Evolutionary conservation across 1,140 invertebrate species (phyloP), one percentile per base, ranked within the genome.

Genomic region (Micrasema minimum): DNA sequence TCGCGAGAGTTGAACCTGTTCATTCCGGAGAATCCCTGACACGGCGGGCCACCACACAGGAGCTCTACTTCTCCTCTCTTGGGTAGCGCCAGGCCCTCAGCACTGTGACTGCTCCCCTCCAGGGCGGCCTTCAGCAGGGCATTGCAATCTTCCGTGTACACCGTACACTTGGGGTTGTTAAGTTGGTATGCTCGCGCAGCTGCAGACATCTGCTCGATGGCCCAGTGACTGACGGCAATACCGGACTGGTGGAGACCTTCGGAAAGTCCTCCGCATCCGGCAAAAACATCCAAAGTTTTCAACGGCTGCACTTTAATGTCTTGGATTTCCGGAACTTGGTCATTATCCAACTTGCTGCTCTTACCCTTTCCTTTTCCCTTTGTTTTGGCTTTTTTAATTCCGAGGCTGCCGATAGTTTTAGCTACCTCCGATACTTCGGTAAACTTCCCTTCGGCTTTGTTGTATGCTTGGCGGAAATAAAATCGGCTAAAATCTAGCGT

Each of bases 21-120:
- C 93, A 96, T 95, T 22, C 92, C 92, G 71, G 91, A 94, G 80
- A 96, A 96, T 0, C 94, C 94, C 83, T 96, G 95, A 79, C 94
- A 96, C 0, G 94, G 94, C n/a, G 94, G 94, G 4, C 94, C 94
- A 38, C 94, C 95, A 78, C 93, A 93, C 2, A 96, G 78, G 41
- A 96, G 78, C 75, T 96, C 93, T 1, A 96, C 93, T 68, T 95
- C 92, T 5, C 93, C 92, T 78, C 89, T 91, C 77, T 87, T 80
- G 0, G 95, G 94, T 38, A 96, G 81, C 10, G 80, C 83, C 78
- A 92, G 88, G 3, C 89, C 89, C 1, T 77, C 72, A 0, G 72
- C 76, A 51, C 81, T 80, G 66, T 82, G 81, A 2, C 78, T 77
- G 2, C 77, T 79, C 1, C 83, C 90, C 41, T 86, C 81, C 80